Percentiles rank a stretch among this genome's conserved stretches.
Conservation (phyloP, 2,888 invertebrate genomes). For the Aspidapion aeneum region DNA sequence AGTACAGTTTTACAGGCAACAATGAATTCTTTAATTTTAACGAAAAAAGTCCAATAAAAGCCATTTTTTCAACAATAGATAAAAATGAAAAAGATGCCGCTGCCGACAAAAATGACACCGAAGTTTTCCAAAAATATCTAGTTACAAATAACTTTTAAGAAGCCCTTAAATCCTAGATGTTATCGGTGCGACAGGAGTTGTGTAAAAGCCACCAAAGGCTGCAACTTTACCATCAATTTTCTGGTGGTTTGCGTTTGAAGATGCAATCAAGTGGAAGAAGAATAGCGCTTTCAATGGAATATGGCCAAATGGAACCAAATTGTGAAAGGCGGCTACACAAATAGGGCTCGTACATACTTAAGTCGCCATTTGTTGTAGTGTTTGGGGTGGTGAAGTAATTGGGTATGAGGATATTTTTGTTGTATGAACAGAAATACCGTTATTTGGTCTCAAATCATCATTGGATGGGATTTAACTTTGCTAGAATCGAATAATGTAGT, state of each 20-base stretch:
- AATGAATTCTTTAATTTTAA: too few species aligned
- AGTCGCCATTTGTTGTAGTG: conserved; percentile 16
- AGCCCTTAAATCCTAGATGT: conserved; percentile 26
- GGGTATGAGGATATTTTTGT: background rate
- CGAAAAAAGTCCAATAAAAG: too few species aligned
- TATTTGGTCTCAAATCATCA: too few species aligned
- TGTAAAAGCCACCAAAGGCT: conserved; percentile 33
- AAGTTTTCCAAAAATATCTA: background rate
- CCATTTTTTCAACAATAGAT: too few species aligned
- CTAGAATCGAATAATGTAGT: too few species aligned
- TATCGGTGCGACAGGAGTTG: conserved; percentile 36
- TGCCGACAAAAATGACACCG: background rate
- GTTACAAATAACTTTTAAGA: background rate
- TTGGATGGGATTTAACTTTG: too few species aligned
- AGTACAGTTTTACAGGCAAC: too few species aligned
- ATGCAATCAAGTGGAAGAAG: conserved; percentile 27
- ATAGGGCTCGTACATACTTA: conserved; percentile 22
- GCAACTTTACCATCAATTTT: conserved; percentile 40
- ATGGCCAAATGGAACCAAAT: conserved; percentile 29
- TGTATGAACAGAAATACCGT: background rate
- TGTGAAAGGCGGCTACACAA: conserved; percentile 33
- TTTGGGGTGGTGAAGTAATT: background rate
- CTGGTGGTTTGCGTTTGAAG: conserved; percentile 36
- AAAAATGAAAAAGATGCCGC: too few species aligned
- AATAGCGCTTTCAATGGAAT: background rate